Evolutionary conservation across 1,140 invertebrate genomes (phyloP).

Genomic region (Chironomus striatipennis): DNA sequence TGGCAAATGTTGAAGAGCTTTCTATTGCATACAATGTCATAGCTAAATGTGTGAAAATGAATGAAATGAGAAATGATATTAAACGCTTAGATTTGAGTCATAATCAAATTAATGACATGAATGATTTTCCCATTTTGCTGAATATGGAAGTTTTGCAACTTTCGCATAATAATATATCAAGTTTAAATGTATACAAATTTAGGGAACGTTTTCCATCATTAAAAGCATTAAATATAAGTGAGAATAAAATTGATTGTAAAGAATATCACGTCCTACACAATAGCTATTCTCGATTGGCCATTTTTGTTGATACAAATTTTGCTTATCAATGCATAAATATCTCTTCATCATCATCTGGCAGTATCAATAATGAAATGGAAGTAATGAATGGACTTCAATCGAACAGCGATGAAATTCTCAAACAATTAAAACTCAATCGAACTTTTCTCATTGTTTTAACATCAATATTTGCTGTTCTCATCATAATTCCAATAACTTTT

Average conservation of each 20-base stretch:
- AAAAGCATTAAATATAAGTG: background rate
- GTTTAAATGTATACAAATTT: background rate
- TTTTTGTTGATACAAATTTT: background rate
- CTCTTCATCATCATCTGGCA: background rate
- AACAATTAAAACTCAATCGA: slow-evolving; percentile 11
- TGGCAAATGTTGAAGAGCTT: background rate
- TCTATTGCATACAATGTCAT: background rate
- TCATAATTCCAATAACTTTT: background rate
- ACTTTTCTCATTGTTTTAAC: background rate
- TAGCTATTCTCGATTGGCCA: background rate
- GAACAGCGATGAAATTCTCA: background rate
- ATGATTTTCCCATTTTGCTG: background rate
- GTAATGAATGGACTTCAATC: background rate
- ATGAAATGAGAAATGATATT: background rate
- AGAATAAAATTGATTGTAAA: background rate
- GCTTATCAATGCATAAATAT: background rate
- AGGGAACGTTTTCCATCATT: background rate
- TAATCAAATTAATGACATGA: background rate
- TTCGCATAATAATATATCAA: background rate
- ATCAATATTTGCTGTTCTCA: slow-evolving; percentile 3
- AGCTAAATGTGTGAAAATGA: background rate
- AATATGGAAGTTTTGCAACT: background rate
- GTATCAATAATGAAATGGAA: background rate
- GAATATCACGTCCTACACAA: background rate
- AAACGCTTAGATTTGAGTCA: background rate